Percentiles rank a stretch among this genome's conserved stretches.
These are phyloP conservation scores for Pseudomyrmex dendroicus DNA, from an alignment of 1,140 invertebrate species.

Conservation along the genomic window DNA sequence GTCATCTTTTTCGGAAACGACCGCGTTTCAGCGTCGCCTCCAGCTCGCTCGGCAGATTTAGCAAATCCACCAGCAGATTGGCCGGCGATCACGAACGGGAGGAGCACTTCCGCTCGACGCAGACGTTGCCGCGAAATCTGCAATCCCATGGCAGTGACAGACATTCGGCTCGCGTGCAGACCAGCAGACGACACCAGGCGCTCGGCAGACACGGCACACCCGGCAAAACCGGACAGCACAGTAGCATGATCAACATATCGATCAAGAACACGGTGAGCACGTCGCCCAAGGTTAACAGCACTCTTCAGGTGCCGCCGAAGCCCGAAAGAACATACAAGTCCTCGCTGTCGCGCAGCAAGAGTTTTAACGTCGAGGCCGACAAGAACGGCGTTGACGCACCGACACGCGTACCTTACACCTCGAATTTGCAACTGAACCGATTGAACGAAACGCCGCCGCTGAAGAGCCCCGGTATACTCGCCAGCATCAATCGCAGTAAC, in stretches of 20 bases:
- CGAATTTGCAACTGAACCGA: slow-evolving; percentile 90
- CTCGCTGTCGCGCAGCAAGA: slow-evolving; percentile 91
- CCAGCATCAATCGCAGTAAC: slow-evolving; percentile 92
- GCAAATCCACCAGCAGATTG: slow-evolving; percentile 91
- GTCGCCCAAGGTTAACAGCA: slow-evolving; percentile 72
- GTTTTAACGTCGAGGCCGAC: slow-evolving; percentile 92
- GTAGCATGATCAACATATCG: slow-evolving; percentile 91
- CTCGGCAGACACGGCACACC: slow-evolving; percentile 25
- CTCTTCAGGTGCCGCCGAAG: slow-evolving; percentile 87
- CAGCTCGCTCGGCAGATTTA: slow-evolving; percentile 90
- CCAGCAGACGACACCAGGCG: slow-evolving; percentile 33
- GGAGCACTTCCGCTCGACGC: slow-evolving; percentile 88
- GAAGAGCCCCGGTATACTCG: slow-evolving; percentile 93
- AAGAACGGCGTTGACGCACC: slow-evolving; percentile 71
- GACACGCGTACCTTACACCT: slow-evolving; percentile 88
- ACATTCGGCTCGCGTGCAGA: slow-evolving; percentile 33
- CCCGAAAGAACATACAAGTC: slow-evolving; percentile 91
- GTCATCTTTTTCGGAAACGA: slow-evolving; percentile 59
- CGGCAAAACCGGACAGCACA: slow-evolving; percentile 84
- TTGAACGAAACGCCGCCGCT: slow-evolving; percentile 90
- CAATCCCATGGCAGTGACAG: slow-evolving; percentile 78
- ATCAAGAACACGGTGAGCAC: slow-evolving; percentile 88
- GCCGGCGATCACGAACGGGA: slow-evolving; percentile 85
- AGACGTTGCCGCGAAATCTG: slow-evolving; percentile 91
- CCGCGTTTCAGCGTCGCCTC: slow-evolving; percentile 75